Percentiles rank a stretch among this genome's conserved stretches.
Conservation (phyloP, 23 tunicate species). For the Pegea sp. region DNA sequence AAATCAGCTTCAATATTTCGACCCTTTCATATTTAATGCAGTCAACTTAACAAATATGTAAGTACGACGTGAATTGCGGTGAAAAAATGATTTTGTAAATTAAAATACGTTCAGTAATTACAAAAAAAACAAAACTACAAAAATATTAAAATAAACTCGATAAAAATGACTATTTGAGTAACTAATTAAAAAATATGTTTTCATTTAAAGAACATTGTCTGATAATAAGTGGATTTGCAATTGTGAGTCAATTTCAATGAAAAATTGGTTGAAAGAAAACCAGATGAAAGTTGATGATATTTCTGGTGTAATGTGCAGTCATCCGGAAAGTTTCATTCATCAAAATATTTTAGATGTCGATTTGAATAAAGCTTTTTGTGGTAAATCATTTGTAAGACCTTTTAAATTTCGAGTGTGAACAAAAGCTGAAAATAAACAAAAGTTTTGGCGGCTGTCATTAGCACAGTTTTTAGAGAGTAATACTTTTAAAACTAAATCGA, state of each 20-base stretch:
- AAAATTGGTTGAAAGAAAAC: background rate
- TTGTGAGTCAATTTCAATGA: background rate
- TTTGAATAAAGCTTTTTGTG: background rate
- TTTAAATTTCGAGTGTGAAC: no score
- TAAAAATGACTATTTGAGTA: background rate
- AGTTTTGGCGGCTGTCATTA: no score
- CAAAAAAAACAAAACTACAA: background rate
- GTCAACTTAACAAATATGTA: no score
- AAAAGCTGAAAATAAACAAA: no score
- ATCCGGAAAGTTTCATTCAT: background rate
- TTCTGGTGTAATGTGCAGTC: background rate
- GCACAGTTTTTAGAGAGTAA: no score
- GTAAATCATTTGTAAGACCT: background rate
- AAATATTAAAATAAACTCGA: background rate
- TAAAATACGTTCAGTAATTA: background rate
- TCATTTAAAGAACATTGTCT: background rate
- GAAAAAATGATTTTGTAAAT: no score
- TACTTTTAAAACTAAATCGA: no score
- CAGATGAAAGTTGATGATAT: background rate
- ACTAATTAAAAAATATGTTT: background rate
- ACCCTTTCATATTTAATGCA: no score
- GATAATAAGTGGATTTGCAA: constrained; percentile 1
- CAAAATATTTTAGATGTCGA: background rate
- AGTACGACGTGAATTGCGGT: no score
- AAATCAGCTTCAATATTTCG: no score